Percentiles rank a stretch among this genome's conserved stretches.
phyloP scores from a whole-genome alignment of 2,888 invertebrate genomes.

The Teinopalpus imperialis region DNA sequence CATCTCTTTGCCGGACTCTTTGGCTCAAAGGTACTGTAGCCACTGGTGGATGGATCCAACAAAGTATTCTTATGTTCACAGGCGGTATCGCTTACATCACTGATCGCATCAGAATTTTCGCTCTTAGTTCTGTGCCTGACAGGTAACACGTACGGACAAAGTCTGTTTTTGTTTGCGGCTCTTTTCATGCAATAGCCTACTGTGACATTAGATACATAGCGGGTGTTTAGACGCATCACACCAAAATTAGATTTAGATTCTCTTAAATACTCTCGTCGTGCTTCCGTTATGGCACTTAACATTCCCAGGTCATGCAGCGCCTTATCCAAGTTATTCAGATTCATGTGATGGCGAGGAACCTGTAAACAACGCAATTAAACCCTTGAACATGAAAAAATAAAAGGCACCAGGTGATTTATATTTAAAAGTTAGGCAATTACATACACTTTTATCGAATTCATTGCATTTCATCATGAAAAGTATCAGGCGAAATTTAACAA shows the following conservation, averaged over 20 bases:
- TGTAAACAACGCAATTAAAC: conserved; percentile 57
- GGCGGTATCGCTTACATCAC: conserved; percentile 56
- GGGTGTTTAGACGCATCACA: conserved; percentile 81
- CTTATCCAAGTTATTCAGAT: conserved; percentile 80
- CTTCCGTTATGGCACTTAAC: conserved; percentile 82
- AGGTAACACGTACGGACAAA: conserved; percentile 82
- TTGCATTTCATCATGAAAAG: conserved; percentile 67
- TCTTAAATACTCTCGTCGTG: conserved; percentile 79
- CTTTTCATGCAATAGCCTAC: conserved; percentile 83
- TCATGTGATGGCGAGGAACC: conserved; percentile 69
- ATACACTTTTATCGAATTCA: conserved; percentile 62
- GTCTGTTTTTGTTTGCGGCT: conserved; percentile 77
- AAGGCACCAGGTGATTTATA: background rate
- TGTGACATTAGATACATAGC: conserved; percentile 84
- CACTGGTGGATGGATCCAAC: conserved; percentile 69
- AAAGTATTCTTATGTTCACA: conserved; percentile 58
- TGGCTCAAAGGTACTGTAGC: conserved; percentile 48
- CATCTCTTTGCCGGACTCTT: conserved; percentile 79
- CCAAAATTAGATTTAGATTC: conserved; percentile 74
- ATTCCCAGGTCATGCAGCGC: conserved; percentile 83
- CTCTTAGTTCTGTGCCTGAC: conserved; percentile 83
- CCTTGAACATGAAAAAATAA: conserved; percentile 21
- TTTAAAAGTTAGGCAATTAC: conserved; percentile 33
- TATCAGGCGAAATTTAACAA: conserved; percentile 48
- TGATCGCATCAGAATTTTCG: conserved; percentile 82